Conservation (phyloP, 2,888 invertebrate species). For the Dromius quadrimaculatus region DNA sequence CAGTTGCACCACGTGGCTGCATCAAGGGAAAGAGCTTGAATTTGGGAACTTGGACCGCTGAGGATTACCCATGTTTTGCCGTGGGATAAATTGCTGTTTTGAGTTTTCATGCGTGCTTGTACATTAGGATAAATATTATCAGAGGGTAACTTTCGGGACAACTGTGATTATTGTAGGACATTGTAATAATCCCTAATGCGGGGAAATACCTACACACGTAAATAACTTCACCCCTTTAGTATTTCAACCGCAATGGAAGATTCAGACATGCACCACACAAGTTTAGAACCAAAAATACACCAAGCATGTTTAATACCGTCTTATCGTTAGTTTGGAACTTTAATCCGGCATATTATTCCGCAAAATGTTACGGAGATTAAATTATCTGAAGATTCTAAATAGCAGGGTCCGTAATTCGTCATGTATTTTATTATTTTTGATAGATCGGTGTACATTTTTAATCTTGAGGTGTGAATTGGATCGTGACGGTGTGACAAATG, state of each 20-base stretch:
- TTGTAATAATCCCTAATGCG: constrained; percentile 11
- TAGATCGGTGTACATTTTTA: too few species aligned
- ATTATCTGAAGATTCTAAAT: too few species aligned
- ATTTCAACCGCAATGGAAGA: constrained; percentile 9
- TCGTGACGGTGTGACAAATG: too few species aligned
- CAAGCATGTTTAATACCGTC: too few species aligned
- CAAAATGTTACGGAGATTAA: too few species aligned
- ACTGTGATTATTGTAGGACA: constrained; percentile 27
- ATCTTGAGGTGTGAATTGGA: too few species aligned
- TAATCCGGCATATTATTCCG: too few species aligned
- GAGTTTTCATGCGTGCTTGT: constrained; percentile 30
- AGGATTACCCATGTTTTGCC: constrained; percentile 17
- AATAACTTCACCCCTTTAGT: constrained; percentile 1
- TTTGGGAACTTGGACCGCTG: constrained; percentile 1
- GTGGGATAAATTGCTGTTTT: constrained; percentile 19
- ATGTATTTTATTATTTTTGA: too few species aligned
- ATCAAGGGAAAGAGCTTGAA: background rate
- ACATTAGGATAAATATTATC: constrained; percentile 7
- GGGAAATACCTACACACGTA: background rate
- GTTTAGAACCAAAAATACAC: too few species aligned
- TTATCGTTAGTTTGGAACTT: too few species aligned
- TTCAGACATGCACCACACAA: too few species aligned
- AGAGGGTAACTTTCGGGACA: background rate
- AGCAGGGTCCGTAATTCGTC: too few species aligned
- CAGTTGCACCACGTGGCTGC: constrained; percentile 4